Evolutionary conservation across 2,113 vertebrate species (phyloP).

Genomic region (Melanerpes aurifrons): DNA sequence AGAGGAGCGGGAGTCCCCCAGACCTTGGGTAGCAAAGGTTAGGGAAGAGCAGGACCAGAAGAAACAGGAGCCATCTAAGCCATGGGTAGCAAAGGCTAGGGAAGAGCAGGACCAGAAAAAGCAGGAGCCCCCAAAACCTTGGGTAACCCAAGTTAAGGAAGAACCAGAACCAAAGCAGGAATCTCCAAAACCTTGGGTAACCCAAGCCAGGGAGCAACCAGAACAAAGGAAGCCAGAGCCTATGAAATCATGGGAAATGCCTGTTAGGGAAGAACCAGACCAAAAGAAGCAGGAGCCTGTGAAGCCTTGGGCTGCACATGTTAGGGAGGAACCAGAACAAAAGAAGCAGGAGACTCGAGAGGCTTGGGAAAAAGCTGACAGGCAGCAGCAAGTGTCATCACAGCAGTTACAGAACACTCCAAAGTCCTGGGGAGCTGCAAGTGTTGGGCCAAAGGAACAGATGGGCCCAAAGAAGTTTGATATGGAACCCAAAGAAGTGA

Average conservation of each 20-base stretch:
- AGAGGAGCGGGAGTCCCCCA: conserved; percentile 49
- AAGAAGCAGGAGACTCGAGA: conserved; percentile 72
- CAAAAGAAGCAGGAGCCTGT: conserved; percentile 67
- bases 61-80: conserved; percentile 51
- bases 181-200: conserved; percentile 80
- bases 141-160: conserved; percentile 60
- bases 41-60: conserved; percentile 77
- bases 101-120: conserved; percentile 77
- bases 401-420: conserved; percentile 59
- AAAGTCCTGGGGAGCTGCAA: conserved; percentile 84
- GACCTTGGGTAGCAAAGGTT: conserved; percentile 75
- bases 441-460: conserved; percentile 79
- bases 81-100: conserved; percentile 52
- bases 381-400: conserved; percentile 43
- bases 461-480: conserved; percentile 75
- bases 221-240: conserved; percentile 65
- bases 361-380: conserved; percentile 70
- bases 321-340: conserved; percentile 75
- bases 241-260: conserved; percentile 65
- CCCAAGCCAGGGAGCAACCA: conserved; percentile 63
- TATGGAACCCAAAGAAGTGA: conserved; percentile 83
- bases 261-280: conserved; percentile 70
- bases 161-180: conserved; percentile 75
- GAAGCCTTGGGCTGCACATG: conserved; percentile 53
- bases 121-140: conserved; percentile 52